phyloP scores from a whole-genome alignment of 2,888 invertebrate genomes.

The Mythimna loreyi region DNA sequence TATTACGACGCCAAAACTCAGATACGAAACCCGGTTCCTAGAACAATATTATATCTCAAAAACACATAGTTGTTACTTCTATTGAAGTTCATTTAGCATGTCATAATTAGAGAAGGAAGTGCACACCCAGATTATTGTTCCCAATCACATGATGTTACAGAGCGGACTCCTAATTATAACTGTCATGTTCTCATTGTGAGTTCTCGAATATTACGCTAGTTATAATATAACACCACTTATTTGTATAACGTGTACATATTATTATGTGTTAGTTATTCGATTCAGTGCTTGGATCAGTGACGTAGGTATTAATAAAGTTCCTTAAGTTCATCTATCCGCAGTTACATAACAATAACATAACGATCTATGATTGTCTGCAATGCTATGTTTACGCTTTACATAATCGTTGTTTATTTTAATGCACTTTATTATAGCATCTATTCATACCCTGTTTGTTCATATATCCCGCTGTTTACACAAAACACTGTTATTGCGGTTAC shows the following conservation, averaged over 20 bases:
- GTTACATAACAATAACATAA: slow-evolving; percentile 44
- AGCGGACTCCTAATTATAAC: slow-evolving; percentile 37
- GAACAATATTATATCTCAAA: slow-evolving; percentile 5
- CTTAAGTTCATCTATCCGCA: slow-evolving; percentile 42
- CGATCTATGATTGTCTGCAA: slow-evolving; percentile 44
- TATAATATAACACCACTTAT: slow-evolving; percentile 18
- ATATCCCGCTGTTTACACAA: slow-evolving; percentile 50
- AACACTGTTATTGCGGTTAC: slow-evolving; percentile 58
- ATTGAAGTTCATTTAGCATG: slow-evolving; percentile 32
- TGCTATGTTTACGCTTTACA: slow-evolving; percentile 28
- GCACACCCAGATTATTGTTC: slow-evolving; percentile 45
- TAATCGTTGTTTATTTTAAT: slow-evolving; percentile 51
- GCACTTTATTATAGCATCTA: slow-evolving; percentile 48
- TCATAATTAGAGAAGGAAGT: slow-evolving; percentile 46
- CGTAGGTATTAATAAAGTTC: slow-evolving; percentile 48
- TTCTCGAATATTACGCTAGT: slow-evolving; percentile 31
- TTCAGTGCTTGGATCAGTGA: slow-evolving; percentile 19
- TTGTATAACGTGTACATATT: slow-evolving; percentile 9
- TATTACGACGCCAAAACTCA: neutral
- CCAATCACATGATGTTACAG: slow-evolving; percentile 44
- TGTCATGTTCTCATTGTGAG: slow-evolving; percentile 52
- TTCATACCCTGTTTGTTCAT: slow-evolving; percentile 51
- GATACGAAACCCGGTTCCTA: neutral
- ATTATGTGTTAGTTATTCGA: slow-evolving; percentile 27
- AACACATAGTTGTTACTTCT: slow-evolving; percentile 18